Evolutionary conservation across 2,888 invertebrate genomes (phyloP).

Genomic region (Seira sanloemensis): DNA sequence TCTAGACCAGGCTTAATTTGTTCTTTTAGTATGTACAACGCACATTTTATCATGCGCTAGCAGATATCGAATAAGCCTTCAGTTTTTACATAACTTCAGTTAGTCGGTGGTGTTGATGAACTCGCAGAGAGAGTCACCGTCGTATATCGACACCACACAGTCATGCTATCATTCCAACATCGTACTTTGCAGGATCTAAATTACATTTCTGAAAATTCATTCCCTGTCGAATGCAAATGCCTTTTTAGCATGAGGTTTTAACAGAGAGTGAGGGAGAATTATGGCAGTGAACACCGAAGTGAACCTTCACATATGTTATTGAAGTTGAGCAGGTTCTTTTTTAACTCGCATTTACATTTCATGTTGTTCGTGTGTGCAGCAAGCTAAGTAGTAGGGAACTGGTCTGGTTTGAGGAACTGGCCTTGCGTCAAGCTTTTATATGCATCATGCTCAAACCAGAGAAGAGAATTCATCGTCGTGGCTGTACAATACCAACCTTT

Average conservation of each 20-base stretch:
- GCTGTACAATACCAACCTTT: background rate
- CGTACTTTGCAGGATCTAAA: background rate
- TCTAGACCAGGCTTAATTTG: no score
- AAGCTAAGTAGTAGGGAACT: background rate
- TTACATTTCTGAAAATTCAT: background rate
- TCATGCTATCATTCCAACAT: slow-evolving; percentile 1
- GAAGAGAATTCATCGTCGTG: background rate
- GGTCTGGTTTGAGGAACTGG: slow-evolving; percentile 1
- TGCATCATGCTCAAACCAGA: background rate
- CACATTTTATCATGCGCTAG: no score
- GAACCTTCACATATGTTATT: slow-evolving; percentile 20
- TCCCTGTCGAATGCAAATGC: background rate
- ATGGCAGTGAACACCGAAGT: background rate
- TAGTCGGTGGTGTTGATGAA: slow-evolving; percentile 4
- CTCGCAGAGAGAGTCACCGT: background rate
- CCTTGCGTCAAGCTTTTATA: background rate
- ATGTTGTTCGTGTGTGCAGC: background rate
- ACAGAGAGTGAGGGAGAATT: background rate
- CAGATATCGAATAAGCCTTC: no score
- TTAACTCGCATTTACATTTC: background rate
- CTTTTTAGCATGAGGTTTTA: slow-evolving; percentile 1
- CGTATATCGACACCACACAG: background rate
- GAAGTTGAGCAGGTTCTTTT: slow-evolving; percentile 21
- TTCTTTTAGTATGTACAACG: no score
- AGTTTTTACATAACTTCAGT: no score